These are phyloP conservation scores for Alcis repandata DNA, from an alignment of 2,888 invertebrate genomes.

Conservation along the genomic window DNA sequence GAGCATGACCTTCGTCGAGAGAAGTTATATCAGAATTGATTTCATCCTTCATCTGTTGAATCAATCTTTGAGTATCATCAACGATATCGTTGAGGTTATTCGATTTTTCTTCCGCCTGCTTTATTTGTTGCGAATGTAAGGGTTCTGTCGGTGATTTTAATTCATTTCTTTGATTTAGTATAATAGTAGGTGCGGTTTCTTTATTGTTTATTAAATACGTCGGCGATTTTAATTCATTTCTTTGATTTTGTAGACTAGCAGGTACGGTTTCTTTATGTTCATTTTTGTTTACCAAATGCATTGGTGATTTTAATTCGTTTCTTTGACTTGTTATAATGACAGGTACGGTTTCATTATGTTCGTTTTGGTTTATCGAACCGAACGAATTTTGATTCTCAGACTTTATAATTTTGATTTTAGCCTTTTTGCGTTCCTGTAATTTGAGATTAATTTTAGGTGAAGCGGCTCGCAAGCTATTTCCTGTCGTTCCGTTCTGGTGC, in stretches of 20 bases:
- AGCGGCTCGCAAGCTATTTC: slow-evolving; percentile 11
- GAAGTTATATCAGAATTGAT: slow-evolving; percentile 87
- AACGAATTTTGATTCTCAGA: slow-evolving; percentile 7
- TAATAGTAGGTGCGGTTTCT: background rate
- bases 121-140: slow-evolving; percentile 3
- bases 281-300: too few species aligned
- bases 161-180: slow-evolving; percentile 13
- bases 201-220: too few species aligned
- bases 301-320: slow-evolving; percentile 22
- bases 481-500: slow-evolving; percentile 1
- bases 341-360: background rate
- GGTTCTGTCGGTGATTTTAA: slow-evolving; percentile 15
- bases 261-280: background rate
- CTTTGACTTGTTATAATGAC: slow-evolving; percentile 1
- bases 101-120: slow-evolving; percentile 61
- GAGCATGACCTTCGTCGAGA: slow-evolving; percentile 70
- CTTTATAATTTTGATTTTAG: slow-evolving; percentile 29
- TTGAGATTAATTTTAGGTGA: slow-evolving; percentile 12
- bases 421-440: slow-evolving; percentile 21
- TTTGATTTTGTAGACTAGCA: slow-evolving; percentile 1
- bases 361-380: background rate
- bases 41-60: slow-evolving; percentile 89
- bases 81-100: slow-evolving; percentile 84
- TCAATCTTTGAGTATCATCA: slow-evolving; percentile 87
- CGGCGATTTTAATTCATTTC: slow-evolving; percentile 22